Percentiles rank a stretch among this genome's conserved stretches.
phyloP scores from a whole-genome alignment of 2,797 vertebrate species.

The Gymnodraco acuticeps region DNA sequence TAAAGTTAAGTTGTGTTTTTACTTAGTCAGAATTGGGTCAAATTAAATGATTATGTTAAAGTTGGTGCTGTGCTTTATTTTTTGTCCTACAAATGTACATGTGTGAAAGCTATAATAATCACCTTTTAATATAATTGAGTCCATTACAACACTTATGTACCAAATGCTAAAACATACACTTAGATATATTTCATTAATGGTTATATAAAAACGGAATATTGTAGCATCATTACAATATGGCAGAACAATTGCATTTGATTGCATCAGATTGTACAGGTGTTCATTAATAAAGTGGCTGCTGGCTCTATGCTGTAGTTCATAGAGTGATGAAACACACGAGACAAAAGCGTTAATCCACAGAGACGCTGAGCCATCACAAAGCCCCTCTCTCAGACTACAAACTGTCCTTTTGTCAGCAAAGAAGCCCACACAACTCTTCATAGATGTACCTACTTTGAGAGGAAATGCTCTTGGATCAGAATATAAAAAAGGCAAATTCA shows the following conservation, averaged over 20 bases:
- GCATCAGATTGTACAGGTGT: neutral
- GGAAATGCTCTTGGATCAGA: constrained; percentile 54
- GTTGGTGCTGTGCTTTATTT: neutral
- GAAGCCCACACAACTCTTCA: constrained; percentile 49
- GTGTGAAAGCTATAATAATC: neutral
- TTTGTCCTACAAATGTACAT: neutral
- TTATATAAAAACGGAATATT: neutral
- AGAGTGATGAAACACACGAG: neutral
- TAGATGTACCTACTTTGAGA: constrained; percentile 54
- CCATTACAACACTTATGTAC: neutral
- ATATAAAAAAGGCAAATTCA: constrained; percentile 61
- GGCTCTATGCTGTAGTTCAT: neutral
- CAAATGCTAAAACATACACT: neutral
- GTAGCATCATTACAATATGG: neutral
- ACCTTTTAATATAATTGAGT: neutral
- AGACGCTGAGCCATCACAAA: constrained; percentile 55
- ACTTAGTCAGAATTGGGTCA: neutral
- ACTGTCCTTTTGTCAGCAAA: constrained; percentile 60
- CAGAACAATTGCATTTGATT: neutral
- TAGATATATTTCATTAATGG: neutral
- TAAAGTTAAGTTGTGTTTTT: neutral
- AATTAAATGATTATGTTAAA: neutral
- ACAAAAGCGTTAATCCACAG: constrained; percentile 31
- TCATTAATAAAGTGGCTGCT: constrained; percentile 9
- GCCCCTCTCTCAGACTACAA: constrained; percentile 39